Evolutionary conservation across 2,888 invertebrate species (phyloP), one percentile per base, ranked within the genome.

Genomic region (Erynnis tages): DNA sequence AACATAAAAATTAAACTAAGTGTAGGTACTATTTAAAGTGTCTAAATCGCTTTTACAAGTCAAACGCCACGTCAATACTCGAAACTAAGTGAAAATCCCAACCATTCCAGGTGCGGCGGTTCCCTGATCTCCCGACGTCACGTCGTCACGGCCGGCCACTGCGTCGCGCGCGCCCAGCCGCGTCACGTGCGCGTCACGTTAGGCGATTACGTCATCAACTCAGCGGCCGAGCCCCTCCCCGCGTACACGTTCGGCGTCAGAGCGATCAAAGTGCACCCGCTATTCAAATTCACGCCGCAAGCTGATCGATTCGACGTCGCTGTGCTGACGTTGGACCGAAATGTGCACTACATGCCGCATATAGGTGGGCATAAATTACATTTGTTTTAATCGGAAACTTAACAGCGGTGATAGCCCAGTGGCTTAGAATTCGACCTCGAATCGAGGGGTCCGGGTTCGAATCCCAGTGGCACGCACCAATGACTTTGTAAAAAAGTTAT

Each of bases 121-220:
- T 97, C 97, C 0, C 88, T 97, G 58, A 96, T 97, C 65, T 97
- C 97, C 63, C 92, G 96, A 17, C 93, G 95, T 52, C 97, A 97
- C 82, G 97, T 98, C 6, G 96, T 97, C 49, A 97, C 97, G 1
- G 97, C 97, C 2, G 97, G 97, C 0, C 97, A 97, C 79, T 98
- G 97, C 78, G 97, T 97, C 17, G 97, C 97, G 44, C 93, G 97
- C 65, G 96, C 97, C 38, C 94, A 95, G 55, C 96, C 97, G 0
- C 92, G 96, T 47, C 97, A 97, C 85, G 97, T 97, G 5, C 95
- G 97, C 65, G 97, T 97, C 46, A 97, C 97, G 0, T 90, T 96
- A 0, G 96, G 97, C 1, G 97, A 97, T 79, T 97, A 97, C 87
- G 96, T 97, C 65, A 96, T 97, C 71, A 97, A 97, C 82, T 97